phyloP scores from a whole-genome alignment of 1,140 invertebrate genomes.

The Drosophila tsacasi region DNA sequence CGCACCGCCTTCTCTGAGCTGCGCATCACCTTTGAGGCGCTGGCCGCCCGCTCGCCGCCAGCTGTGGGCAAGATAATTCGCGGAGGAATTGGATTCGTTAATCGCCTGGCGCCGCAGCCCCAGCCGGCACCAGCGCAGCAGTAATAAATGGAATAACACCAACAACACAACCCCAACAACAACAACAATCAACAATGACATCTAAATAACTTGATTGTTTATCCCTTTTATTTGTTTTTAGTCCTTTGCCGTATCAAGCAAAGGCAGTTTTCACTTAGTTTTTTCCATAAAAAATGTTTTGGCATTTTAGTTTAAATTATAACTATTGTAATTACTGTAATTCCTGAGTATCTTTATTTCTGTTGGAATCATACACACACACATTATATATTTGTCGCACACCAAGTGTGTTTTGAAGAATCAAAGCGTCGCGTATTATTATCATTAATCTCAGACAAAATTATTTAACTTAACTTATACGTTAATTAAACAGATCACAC shows the following conservation, averaged over 20 bases:
- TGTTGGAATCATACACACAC: slow-evolving; percentile 10
- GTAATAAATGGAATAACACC: background rate
- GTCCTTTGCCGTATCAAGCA: slow-evolving; percentile 7
- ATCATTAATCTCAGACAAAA: slow-evolving; percentile 47
- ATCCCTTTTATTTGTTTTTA: slow-evolving; percentile 40
- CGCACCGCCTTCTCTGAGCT: slow-evolving; percentile 94
- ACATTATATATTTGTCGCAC: slow-evolving; percentile 19
- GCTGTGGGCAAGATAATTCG: slow-evolving; percentile 86
- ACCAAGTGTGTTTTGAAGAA: slow-evolving; percentile 11
- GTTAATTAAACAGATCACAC: slow-evolving; percentile 32
- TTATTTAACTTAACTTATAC: slow-evolving; percentile 40
- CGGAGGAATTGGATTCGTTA: slow-evolving; percentile 87
- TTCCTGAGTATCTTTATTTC: slow-evolving; percentile 3
- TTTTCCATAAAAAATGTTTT: slow-evolving; percentile 9
- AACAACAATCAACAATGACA: slow-evolving; percentile 49
- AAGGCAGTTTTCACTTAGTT: background rate
- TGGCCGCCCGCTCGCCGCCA: slow-evolving; percentile 88
- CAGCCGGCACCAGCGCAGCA: slow-evolving; percentile 68
- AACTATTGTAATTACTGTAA: slow-evolving; percentile 22
- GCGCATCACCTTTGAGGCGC: slow-evolving; percentile 87
- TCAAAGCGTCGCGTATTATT: slow-evolving; percentile 56
- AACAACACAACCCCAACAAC: background rate
- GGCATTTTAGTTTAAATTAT: slow-evolving; percentile 35
- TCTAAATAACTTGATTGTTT: slow-evolving; percentile 42
- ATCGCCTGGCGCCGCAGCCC: slow-evolving; percentile 88